Evolutionary conservation across 2,888 invertebrate species (phyloP).

Genomic region (Rhabditoides inermis): DNA sequence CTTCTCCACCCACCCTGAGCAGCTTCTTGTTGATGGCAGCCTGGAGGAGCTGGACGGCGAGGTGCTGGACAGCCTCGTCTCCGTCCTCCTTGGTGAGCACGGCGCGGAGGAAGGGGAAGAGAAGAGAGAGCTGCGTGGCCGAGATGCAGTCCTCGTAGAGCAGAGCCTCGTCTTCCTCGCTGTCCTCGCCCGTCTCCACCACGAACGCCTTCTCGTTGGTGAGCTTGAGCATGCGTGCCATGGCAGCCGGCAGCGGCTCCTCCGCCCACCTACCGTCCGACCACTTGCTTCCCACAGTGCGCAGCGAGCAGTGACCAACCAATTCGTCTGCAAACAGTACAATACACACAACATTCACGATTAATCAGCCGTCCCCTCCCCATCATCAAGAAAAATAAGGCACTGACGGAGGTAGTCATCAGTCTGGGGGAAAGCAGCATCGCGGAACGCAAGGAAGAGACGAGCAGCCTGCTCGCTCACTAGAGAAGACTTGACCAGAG

Average conservation of each 20-base stretch:
- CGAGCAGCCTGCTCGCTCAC: constrained; percentile 27
- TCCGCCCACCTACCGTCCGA: constrained; percentile 27
- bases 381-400: not conserved
- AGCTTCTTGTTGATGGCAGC: constrained; percentile 24
- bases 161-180: constrained; percentile 12
- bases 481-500: constrained; percentile 30
- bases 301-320: constrained; percentile 34
- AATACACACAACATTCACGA: too few species aligned
- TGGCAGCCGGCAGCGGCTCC: constrained; percentile 26
- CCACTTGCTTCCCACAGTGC: constrained; percentile 32
- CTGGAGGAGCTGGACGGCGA: constrained; percentile 19
- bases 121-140: constrained; percentile 25
- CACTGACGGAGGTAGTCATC: constrained; percentile 37
- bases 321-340: constrained; percentile 25
- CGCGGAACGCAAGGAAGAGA: constrained; percentile 39
- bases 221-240: constrained; percentile 32
- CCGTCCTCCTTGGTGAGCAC: constrained; percentile 13
- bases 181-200: constrained; percentile 34
- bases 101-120: constrained; percentile 24
- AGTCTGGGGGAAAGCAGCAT: constrained; percentile 39
- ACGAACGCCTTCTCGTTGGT: constrained; percentile 34
- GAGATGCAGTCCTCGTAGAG: constrained; percentile 30
- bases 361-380: not conserved
- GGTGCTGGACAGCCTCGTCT: constrained; percentile 8
- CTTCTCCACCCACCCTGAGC: constrained; percentile 9